Conservation (phyloP, 2,797 vertebrate species). For the Lepilemur ruficaudatus region DNA sequence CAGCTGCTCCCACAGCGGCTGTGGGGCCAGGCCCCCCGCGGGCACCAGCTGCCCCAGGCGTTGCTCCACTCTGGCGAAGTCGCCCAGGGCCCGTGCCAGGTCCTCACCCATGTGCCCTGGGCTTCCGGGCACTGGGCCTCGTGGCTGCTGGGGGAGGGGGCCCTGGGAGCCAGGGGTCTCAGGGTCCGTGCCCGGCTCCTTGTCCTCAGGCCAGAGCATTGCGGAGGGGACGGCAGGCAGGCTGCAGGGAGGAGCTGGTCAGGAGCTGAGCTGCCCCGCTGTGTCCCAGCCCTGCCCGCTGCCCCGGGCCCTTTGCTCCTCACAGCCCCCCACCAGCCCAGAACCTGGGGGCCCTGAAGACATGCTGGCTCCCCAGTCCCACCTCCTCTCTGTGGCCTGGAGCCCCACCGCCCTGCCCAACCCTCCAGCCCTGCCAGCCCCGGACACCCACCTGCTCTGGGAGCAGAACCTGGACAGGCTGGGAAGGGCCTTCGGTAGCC, state of each 20-base stretch:
- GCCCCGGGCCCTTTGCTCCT: not conserved
- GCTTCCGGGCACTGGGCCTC: conserved; percentile 77
- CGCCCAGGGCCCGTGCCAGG: conserved; percentile 92
- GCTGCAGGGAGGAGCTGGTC: conserved; percentile 69
- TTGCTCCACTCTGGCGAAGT: conserved; percentile 93
- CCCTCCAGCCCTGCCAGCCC: not conserved
- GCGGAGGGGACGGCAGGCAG: conserved; percentile 77
- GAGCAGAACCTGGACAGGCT: conserved; percentile 81
- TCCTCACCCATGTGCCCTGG: conserved; percentile 87
- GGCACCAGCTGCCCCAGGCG: conserved; percentile 90
- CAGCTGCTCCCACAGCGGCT: conserved; percentile 93
- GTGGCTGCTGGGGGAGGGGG: conserved; percentile 43
- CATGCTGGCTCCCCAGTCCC: not conserved
- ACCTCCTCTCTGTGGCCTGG: not conserved
- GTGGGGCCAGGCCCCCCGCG: conserved; percentile 89
- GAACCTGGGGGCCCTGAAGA: not conserved
- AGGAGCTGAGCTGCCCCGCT: not conserved
- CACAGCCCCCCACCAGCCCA: not conserved
- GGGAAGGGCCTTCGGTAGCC: conserved; percentile 85
- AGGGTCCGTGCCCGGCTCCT: conserved; percentile 44
- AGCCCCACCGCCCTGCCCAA: not conserved
- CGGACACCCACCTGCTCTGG: conserved; percentile 87
- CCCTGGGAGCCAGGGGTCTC: conserved; percentile 46
- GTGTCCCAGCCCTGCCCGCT: not conserved
- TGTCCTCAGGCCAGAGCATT: conserved; percentile 78